Evolutionary conservation across 2,797 vertebrate species (phyloP).

Genomic region (Sylvia borin): DNA sequence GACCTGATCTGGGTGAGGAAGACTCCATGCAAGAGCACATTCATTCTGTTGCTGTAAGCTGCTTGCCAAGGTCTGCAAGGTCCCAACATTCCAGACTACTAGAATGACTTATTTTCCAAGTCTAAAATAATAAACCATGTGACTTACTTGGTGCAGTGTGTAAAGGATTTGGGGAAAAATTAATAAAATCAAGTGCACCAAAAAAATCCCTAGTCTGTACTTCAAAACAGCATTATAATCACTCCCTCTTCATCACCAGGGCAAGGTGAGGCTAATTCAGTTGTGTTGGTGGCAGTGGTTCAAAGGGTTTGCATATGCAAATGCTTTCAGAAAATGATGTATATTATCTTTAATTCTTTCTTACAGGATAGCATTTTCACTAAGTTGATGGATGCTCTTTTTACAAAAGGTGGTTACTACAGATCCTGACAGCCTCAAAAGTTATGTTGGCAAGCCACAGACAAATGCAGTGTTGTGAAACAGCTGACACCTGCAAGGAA

Average conservation of each 20-base stretch:
- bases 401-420: background rate
- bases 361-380: background rate
- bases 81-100: background rate
- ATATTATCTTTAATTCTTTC: background rate
- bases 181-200: background rate
- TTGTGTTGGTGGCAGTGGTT: background rate
- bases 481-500: background rate
- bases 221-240: background rate
- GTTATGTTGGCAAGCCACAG: background rate
- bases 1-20: background rate
- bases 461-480: background rate
- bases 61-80: background rate
- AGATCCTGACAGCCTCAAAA: background rate
- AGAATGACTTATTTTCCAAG: background rate
- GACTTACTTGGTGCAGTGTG: background rate
- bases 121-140: background rate
- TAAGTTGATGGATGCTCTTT: background rate
- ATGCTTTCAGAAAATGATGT: background rate
- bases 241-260: background rate
- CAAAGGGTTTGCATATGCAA: background rate
- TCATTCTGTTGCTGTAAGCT: background rate
- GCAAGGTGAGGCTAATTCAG: background rate
- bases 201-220: background rate
- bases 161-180: background rate
- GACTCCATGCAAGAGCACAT: background rate